Conservation (phyloP, 2,888 invertebrate genomes). For the Maniola hyperantus region DNA sequence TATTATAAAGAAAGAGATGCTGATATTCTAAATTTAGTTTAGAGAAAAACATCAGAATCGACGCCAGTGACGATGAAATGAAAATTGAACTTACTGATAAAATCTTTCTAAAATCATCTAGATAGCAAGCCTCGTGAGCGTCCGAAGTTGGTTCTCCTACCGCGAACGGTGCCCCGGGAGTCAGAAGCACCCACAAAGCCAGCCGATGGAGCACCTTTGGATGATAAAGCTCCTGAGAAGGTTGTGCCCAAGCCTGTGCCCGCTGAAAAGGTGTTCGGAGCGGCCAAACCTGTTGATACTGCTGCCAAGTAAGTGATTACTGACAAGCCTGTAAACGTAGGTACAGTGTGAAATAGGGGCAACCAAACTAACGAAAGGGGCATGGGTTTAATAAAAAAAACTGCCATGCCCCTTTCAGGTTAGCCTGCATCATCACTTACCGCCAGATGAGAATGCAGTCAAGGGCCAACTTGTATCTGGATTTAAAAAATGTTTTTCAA, state of each 20-base stretch:
- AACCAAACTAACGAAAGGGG: background rate
- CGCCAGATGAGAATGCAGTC: no score
- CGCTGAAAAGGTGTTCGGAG: conserved; percentile 94
- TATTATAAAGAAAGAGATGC: no score
- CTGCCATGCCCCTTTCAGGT: no score
- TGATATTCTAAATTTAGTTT: no score
- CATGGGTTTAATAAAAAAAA: no score
- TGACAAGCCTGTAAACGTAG: background rate
- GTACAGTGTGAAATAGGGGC: no score
- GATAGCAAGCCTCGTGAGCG: conserved; percentile 85
- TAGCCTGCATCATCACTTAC: no score
- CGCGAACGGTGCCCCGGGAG: conserved; percentile 89
- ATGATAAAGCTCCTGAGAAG: conserved; percentile 53
- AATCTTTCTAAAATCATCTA: conserved; percentile 35
- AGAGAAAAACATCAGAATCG: no score
- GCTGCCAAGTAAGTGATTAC: conserved; percentile 83
- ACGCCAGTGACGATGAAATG: no score
- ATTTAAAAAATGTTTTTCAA: no score
- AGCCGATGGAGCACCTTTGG: conserved; percentile 59
- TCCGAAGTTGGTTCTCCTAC: conserved; percentile 90
- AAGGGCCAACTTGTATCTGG: no score
- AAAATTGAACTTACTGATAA: no score
- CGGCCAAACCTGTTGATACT: conserved; percentile 97
- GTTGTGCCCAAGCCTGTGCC: conserved; percentile 78
- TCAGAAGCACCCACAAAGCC: conserved; percentile 60